Percentiles rank a stretch among this genome's conserved stretches.
These are phyloP conservation scores for Vandiemenella viatica DNA, from an alignment of 2,888 invertebrate species.

Conservation along the genomic window DNA sequence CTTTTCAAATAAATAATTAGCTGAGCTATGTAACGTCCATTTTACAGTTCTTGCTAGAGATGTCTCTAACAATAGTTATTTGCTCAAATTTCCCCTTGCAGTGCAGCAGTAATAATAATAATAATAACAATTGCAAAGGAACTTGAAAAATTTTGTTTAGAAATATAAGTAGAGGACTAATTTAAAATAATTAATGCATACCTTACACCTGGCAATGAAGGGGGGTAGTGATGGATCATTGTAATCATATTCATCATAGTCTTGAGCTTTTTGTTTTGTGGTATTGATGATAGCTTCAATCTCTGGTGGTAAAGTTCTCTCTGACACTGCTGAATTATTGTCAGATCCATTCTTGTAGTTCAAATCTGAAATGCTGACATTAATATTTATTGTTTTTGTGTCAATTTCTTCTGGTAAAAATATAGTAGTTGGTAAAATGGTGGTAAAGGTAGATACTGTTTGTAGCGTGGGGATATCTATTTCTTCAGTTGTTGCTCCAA, in stretches of 20 bases:
- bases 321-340: conserved; percentile 1
- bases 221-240: conserved; percentile 56
- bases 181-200: no score
- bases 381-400: conserved; percentile 35
- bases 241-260: conserved; percentile 48
- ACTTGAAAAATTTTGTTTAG: no score
- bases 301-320: conserved; percentile 25
- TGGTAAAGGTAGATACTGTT: conserved; percentile 9
- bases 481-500: background rate
- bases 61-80: no score
- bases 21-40: no score
- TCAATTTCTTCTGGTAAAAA: conserved; percentile 36
- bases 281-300: conserved; percentile 35
- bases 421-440: conserved; percentile 21
- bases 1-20: no score
- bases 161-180: no score
- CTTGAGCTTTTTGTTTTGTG: conserved; percentile 36
- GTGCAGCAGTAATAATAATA: no score
- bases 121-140: no score
- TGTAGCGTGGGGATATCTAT: background rate
- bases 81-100: no score
- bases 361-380: conserved; percentile 19
- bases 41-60: no score
- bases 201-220: conserved; percentile 64
- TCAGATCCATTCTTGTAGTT: conserved; percentile 4